Evolutionary conservation across 2,797 vertebrate species (phyloP).

Genomic region (Nothura maculosa): DNA sequence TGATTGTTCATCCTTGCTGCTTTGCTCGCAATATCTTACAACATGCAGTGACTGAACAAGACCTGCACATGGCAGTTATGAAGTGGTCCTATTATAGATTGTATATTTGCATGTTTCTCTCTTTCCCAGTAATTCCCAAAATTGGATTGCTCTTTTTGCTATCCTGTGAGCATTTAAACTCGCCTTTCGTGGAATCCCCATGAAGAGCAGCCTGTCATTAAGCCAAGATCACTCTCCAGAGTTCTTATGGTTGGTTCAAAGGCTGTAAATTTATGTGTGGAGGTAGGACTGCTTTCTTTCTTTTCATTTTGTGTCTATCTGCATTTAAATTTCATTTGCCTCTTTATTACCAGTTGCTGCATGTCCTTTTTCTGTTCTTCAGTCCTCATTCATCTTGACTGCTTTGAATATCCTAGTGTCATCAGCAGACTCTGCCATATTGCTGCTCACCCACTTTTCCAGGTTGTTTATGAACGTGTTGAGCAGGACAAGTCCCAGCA

Average conservation of each 20-base stretch:
- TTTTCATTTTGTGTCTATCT: background rate
- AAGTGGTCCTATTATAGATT: background rate
- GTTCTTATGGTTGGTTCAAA: background rate
- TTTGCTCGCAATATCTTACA: background rate
- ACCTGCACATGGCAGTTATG: background rate
- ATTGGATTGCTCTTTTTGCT: background rate
- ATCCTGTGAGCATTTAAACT: background rate
- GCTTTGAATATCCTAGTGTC: background rate
- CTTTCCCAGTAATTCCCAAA: background rate
- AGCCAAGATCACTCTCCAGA: background rate
- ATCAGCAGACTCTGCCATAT: background rate
- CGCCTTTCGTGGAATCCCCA: background rate
- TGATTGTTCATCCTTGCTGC: background rate
- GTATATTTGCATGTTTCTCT: background rate
- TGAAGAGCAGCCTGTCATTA: background rate
- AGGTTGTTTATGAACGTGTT: background rate
- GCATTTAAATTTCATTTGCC: background rate
- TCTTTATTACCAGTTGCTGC: background rate
- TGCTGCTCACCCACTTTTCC: background rate
- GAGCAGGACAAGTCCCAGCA: background rate
- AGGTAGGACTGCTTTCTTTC: background rate
- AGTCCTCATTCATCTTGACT: background rate
- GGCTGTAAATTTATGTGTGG: background rate
- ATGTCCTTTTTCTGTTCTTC: background rate
- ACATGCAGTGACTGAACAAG: background rate